phyloP scores from a whole-genome alignment of 2,888 invertebrate species.

The Hyposoter dolosus region DNA sequence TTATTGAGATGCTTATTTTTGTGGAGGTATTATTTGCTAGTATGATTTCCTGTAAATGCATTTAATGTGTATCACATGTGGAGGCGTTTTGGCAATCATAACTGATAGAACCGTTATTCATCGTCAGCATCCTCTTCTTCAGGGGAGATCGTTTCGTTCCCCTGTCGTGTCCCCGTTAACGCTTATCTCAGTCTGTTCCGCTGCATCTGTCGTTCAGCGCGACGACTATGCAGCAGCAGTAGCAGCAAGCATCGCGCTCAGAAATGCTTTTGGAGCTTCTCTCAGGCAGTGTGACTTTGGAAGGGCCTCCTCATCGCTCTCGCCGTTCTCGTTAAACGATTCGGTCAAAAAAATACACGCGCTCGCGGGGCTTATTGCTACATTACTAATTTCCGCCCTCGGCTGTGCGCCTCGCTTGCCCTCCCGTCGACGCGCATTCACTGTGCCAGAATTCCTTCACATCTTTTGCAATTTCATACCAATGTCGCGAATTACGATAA shows the following conservation, averaged over 20 bases:
- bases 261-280: slow-evolving; percentile 41
- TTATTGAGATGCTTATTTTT: slow-evolving; percentile 1
- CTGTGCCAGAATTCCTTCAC: slow-evolving; percentile 19
- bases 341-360: slow-evolving; percentile 74
- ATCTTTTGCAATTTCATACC: neutral
- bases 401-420: slow-evolving; percentile 65
- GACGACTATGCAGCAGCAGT: slow-evolving; percentile 48
- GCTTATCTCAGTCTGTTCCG: slow-evolving; percentile 48
- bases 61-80: slow-evolving; percentile 67
- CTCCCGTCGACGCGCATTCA: slow-evolving; percentile 69
- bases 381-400: slow-evolving; percentile 84
- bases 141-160: slow-evolving; percentile 41
- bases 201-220: slow-evolving; percentile 49
- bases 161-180: slow-evolving; percentile 47
- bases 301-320: slow-evolving; percentile 45
- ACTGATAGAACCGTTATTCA: slow-evolving; percentile 75
- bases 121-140: slow-evolving; percentile 66
- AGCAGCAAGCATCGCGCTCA: slow-evolving; percentile 2
- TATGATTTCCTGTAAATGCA: slow-evolving; percentile 46
- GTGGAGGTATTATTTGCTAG: neutral
- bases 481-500: neutral
- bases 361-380: slow-evolving; percentile 80
- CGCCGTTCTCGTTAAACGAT: slow-evolving; percentile 52
- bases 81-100: slow-evolving; percentile 76
- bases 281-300: slow-evolving; percentile 35